Conservation (phyloP, 1,140 invertebrate species). For the Hypothenemus hampei region DNA sequence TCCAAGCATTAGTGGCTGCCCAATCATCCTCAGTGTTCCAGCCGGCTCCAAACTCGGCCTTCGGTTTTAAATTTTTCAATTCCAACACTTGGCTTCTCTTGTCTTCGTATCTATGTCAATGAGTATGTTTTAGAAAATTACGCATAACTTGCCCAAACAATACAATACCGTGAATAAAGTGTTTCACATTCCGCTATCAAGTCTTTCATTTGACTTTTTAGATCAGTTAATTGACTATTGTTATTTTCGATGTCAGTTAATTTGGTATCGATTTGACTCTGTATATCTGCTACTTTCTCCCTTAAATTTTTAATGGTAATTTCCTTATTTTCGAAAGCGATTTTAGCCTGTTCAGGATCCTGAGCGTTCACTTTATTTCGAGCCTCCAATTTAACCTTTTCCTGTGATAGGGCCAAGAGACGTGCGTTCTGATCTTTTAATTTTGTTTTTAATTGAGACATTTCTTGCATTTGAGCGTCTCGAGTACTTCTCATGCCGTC, state of each 20-base stretch:
- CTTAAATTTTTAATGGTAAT: constrained; percentile 79
- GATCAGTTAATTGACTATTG: constrained; percentile 66
- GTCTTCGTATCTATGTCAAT: constrained; percentile 50
- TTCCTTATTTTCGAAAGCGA: constrained; percentile 74
- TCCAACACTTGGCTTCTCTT: constrained; percentile 44
- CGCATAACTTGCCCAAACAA: neutral
- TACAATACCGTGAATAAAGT: constrained; percentile 46
- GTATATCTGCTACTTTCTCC: constrained; percentile 55
- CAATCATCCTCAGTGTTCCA: constrained; percentile 46
- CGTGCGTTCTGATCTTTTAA: constrained; percentile 81
- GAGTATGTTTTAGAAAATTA: neutral
- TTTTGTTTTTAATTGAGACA: constrained; percentile 78
- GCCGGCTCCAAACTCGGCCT: constrained; percentile 39
- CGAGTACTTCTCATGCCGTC: constrained; percentile 91
- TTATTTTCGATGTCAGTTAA: constrained; percentile 79
- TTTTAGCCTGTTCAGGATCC: constrained; percentile 61
- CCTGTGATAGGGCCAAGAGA: constrained; percentile 73
- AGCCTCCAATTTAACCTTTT: constrained; percentile 75
- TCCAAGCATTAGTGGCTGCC: constrained; percentile 50
- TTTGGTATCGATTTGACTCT: constrained; percentile 67
- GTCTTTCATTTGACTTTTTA: constrained; percentile 52
- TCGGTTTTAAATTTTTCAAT: constrained; percentile 51
- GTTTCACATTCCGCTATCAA: constrained; percentile 55
- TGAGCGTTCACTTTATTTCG: constrained; percentile 60
- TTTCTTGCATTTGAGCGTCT: constrained; percentile 84